These are phyloP conservation scores for Cephalopachus bancanus DNA, from an alignment of 2,797 vertebrate species.

Conservation along the genomic window DNA sequence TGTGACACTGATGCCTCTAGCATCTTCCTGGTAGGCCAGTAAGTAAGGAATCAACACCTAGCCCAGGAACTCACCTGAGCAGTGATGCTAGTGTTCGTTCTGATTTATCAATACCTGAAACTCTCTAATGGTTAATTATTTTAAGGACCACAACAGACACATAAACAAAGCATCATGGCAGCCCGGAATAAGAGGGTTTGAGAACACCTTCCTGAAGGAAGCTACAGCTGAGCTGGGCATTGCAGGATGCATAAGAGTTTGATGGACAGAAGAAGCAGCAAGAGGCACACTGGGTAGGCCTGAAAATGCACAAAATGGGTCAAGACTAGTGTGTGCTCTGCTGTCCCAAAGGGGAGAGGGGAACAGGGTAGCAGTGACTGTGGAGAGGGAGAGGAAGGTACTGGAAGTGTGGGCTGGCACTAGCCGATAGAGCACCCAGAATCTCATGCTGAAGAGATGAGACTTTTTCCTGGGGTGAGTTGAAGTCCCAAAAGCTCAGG, in stretches of 20 bases:
- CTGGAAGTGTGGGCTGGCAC: accelerated
- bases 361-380: accelerated
- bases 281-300: neutral
- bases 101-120: neutral
- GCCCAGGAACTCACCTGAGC: neutral
- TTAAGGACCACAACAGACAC: neutral
- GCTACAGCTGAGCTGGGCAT: neutral
- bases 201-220: neutral
- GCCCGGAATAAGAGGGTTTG: neutral
- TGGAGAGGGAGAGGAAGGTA: accelerated
- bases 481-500: neutral
- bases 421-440: neutral
- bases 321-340: accelerated
- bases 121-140: neutral
- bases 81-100: neutral
- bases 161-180: neutral
- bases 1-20: neutral
- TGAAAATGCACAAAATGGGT: neutral
- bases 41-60: neutral
- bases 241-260: neutral
- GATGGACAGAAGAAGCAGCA: neutral
- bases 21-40: neutral
- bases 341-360: neutral
- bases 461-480: neutral
- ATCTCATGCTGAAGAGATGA: neutral